Base-by-base conservation (phyloP, 2,888 invertebrate genomes). In the Argyresthia albistria region DNA sequence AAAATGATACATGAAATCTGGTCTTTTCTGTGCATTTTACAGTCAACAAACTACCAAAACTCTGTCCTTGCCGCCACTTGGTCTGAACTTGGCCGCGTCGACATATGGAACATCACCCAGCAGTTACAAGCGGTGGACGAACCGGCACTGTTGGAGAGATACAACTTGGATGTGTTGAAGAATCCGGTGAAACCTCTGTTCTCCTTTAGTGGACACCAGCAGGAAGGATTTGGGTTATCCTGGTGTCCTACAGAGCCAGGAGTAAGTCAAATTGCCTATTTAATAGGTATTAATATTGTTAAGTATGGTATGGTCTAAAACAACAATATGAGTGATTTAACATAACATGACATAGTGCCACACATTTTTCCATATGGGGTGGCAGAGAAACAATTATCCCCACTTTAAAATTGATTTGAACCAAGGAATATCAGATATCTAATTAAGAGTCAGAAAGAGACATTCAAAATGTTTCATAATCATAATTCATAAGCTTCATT, bases 141-240 rank as follows among this genome's bases (percentile, higher is more conserved):
- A 72, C 89, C 91, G 0, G 71, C 86, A 45, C 61, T 90, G 36
- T 73, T 93, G 1, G 89, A 90, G 58, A 77, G 89, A 59, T 93
- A 93, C 64, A 91, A 92, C 60, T 89, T 91, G 57, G 89, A 90
- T 12, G 88, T 89, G 52, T 80, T 89, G 1, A 81, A 80, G 51
- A 89, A 88, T 54, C 77, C 89, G 1, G 67, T 81, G 0, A 90
- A 89, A 59, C 96, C 98, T 0, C 59, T 96, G 8, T 98, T 91
- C 70, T 93, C 95, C 7, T 99, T 98, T 68, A 91, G 90, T 75
- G 99, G 98, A 0, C 99, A 99, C 73, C 92, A 93, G 62, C 90
- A 92, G 58, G 99, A 99, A 88, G 99, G 99, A 3, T 99, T 93
- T 88, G 98, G 95, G 1, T 67, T 99, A 50, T 98, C 97, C 77